phyloP scores from a whole-genome alignment of 2,888 invertebrate species.

The Ommatoiulus sabulosus region DNA sequence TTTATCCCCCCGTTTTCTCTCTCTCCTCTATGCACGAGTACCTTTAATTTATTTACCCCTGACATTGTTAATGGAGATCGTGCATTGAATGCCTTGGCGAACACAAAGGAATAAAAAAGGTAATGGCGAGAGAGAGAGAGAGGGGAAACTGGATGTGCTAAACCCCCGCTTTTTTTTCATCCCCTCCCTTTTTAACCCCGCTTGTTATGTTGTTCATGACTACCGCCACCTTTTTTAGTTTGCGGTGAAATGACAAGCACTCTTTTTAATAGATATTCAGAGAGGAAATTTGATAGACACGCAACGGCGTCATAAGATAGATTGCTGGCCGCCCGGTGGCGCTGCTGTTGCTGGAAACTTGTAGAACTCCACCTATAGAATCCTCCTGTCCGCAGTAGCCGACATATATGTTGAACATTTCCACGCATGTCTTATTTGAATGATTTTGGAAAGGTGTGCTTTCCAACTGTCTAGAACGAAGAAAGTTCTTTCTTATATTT shows the following conservation, averaged over 20 bases:
- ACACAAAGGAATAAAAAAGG: slow-evolving; percentile 34
- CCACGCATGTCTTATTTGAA: too few relatives aligned
- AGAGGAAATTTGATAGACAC: slow-evolving; percentile 34
- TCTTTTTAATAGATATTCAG: slow-evolving; percentile 34
- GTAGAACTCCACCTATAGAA: too few relatives aligned
- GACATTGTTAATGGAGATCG: slow-evolving; percentile 34
- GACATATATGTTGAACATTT: too few relatives aligned
- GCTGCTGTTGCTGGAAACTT: too few relatives aligned
- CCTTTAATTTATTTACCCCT: slow-evolving; percentile 34
- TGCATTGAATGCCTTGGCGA: slow-evolving; percentile 34
- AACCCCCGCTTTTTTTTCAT: slow-evolving; percentile 5
- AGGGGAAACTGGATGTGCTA: slow-evolving; percentile 13
- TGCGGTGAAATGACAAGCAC: slow-evolving; percentile 34
- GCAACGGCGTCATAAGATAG: slow-evolving; percentile 26
- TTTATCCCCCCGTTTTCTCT: slow-evolving; percentile 14
- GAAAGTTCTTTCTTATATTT: too few relatives aligned
- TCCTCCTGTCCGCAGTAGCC: too few relatives aligned
- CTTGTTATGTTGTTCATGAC: slow-evolving; percentile 34
- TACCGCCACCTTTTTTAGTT: slow-evolving; percentile 27
- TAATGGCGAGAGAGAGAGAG: slow-evolving; percentile 1
- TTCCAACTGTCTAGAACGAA: too few relatives aligned
- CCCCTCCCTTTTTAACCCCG: slow-evolving; percentile 28
- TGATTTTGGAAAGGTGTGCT: too few relatives aligned
- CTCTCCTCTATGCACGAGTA: slow-evolving; percentile 34
- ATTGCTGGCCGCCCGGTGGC: not conserved